A percentile compares a stretch with the other conserved stretches of the same genome.
phyloP scores from a whole-genome alignment of 2,797 vertebrate genomes.

The Lates japonicus region DNA sequence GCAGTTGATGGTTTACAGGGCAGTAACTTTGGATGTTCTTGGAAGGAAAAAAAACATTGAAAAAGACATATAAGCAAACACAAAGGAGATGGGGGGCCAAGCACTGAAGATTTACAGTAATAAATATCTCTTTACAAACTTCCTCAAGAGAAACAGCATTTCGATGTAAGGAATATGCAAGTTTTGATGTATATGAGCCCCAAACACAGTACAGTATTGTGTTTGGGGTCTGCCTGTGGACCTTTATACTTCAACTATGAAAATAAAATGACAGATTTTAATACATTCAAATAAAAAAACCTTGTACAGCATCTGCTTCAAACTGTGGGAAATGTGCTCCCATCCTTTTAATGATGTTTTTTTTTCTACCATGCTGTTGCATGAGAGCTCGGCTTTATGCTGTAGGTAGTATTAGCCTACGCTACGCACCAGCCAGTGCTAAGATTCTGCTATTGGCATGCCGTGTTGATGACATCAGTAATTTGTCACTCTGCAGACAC shows the following conservation, averaged over 20 bases:
- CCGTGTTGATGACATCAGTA: constrained; percentile 79
- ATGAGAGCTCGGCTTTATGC: constrained; percentile 26
- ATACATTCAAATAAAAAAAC: not conserved
- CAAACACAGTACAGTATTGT: not conserved
- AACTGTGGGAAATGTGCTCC: constrained; percentile 12
- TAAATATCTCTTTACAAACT: not conserved
- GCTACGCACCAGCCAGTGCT: constrained; percentile 37
- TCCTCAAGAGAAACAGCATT: not conserved
- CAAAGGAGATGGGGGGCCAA: not conserved
- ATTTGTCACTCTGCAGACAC: constrained; percentile 80
- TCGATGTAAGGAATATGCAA: not conserved
- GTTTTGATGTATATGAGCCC: not conserved
- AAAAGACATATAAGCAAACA: not conserved
- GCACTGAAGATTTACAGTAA: not conserved
- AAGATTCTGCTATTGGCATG: constrained; percentile 70
- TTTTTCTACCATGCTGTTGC: constrained; percentile 4
- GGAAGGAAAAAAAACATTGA: not conserved
- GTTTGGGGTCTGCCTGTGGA: not conserved
- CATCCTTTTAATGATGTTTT: not conserved
- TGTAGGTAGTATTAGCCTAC: constrained; percentile 41
- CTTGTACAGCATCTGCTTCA: not conserved
- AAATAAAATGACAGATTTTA: not conserved
- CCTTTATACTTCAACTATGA: not conserved
- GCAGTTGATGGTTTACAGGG: constrained; percentile 4
- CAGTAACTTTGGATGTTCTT: not conserved